Percentiles rank a stretch among this genome's conserved stretches.
Conservation (phyloP, 2,113 vertebrate genomes). For the Circaetus gallicus region DNA sequence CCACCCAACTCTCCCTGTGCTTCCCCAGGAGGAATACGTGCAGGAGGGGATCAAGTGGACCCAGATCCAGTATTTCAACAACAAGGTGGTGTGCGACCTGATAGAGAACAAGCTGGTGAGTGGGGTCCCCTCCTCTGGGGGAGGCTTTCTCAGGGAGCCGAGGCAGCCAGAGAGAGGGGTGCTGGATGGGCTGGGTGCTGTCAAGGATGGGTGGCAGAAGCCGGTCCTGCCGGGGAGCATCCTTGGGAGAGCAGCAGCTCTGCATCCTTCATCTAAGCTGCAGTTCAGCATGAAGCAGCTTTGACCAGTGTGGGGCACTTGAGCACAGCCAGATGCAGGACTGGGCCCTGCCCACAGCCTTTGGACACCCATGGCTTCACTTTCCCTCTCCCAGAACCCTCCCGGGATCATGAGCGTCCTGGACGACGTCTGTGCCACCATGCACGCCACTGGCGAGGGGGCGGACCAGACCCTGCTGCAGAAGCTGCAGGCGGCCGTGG, state of each 20-base stretch:
- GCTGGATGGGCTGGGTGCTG: not conserved
- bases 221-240: accelerated
- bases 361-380: not conserved
- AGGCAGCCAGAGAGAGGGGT: not conserved
- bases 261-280: not conserved
- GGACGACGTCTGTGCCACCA: conserved; percentile 95
- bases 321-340: not conserved
- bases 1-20: not conserved
- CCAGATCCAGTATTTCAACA: conserved; percentile 97
- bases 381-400: conserved; percentile 76
- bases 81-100: conserved; percentile 97
- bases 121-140: not conserved
- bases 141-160: not conserved
- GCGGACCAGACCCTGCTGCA: conserved; percentile 91
- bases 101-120: conserved; percentile 98
- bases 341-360: not conserved
- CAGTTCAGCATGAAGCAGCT: not conserved
- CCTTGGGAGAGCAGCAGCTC: not conserved
- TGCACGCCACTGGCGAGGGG: conserved; percentile 92
- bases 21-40: conserved; percentile 92
- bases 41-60: conserved; percentile 97
- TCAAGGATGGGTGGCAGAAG: not conserved
- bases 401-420: conserved; percentile 96
- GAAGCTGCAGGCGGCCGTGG: conserved; percentile 90
- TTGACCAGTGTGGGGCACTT: accelerated